Evolutionary conservation across 2,113 vertebrate species (phyloP).

Genomic region (Tringa solitaria): DNA sequence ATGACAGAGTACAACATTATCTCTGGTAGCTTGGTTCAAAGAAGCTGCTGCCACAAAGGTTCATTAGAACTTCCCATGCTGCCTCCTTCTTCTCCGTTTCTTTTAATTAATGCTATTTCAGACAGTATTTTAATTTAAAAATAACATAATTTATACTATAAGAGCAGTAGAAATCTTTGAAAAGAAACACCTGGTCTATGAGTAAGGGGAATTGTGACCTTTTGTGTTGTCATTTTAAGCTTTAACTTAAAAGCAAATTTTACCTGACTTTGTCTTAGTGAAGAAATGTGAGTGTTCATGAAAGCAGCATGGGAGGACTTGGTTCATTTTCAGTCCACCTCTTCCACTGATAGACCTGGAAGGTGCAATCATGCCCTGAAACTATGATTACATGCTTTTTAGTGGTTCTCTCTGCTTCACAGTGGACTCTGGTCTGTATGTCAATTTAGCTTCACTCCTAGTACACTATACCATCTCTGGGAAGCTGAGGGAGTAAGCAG

Average conservation of each 20-base stretch:
- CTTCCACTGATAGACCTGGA: background rate
- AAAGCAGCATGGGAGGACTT: background rate
- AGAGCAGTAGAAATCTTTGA: background rate
- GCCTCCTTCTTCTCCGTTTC: background rate
- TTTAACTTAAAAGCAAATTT: background rate
- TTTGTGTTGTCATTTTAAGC: background rate
- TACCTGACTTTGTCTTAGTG: background rate
- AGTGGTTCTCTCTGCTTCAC: background rate
- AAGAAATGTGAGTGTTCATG: background rate
- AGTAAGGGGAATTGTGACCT: background rate
- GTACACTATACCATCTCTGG: accelerated
- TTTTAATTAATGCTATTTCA: background rate
- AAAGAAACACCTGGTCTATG: background rate
- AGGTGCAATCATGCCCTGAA: background rate
- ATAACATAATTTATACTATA: accelerated
- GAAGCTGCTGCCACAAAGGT: background rate
- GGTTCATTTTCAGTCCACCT: background rate
- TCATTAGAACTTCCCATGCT: background rate
- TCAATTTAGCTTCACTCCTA: background rate
- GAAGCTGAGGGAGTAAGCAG: background rate
- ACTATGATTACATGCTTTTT: background rate
- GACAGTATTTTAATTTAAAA: background rate
- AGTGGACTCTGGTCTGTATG: background rate
- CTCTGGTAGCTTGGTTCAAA: background rate
- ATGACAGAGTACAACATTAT: background rate